A percentile compares a stretch with the other conserved stretches of the same genome.
phyloP scores from a whole-genome alignment of 2,888 invertebrate genomes.

The Chrysolina americana region DNA sequence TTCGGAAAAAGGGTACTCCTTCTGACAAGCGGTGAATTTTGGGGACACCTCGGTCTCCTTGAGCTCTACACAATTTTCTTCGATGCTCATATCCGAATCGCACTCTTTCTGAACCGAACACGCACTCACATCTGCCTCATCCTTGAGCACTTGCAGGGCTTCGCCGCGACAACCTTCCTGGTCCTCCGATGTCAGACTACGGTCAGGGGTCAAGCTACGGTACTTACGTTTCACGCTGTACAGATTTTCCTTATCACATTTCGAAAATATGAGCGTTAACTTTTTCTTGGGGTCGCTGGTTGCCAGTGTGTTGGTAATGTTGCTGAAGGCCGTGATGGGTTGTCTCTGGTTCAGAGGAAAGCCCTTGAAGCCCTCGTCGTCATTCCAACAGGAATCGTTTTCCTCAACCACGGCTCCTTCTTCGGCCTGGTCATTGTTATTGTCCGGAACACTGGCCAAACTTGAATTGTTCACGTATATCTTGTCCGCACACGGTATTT shows the following conservation, averaged over 20 bases:
- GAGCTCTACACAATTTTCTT: not conserved
- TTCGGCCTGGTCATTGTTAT: slow-evolving; percentile 1
- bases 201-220: slow-evolving; percentile 48
- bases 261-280: slow-evolving; percentile 54
- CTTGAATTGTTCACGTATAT: slow-evolving; percentile 33
- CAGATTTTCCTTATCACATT: slow-evolving; percentile 54
- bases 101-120: not conserved
- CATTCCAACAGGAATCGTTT: not conserved
- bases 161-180: not conserved
- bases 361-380: slow-evolving; percentile 15
- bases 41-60: not conserved
- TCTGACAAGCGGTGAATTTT: not conserved
- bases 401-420: not conserved
- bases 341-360: slow-evolving; percentile 6
- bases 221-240: slow-evolving; percentile 54
- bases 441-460: slow-evolving; percentile 15
- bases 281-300: slow-evolving; percentile 43
- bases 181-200: slow-evolving; percentile 21
- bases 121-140: not conserved
- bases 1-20: not conserved
- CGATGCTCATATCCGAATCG: not conserved
- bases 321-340: slow-evolving; percentile 34
- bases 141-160: not conserved
- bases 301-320: slow-evolving; percentile 42
- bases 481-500: slow-evolving; percentile 33